Evolutionary conservation across 2,888 invertebrate species (phyloP), one percentile per base, ranked within the genome.

Genomic region (Atherix ibis): DNA sequence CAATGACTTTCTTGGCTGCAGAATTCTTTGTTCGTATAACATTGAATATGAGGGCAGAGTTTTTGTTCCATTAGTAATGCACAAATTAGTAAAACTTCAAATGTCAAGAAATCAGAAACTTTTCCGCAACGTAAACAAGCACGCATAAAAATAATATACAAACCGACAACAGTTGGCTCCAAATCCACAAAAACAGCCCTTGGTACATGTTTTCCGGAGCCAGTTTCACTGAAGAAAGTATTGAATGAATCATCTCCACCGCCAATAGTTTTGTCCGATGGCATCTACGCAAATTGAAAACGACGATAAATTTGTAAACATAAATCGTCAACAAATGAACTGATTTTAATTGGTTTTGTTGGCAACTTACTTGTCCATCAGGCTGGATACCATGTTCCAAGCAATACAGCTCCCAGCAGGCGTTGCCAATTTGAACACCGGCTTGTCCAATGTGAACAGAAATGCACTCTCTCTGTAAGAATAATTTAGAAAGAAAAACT

Each of bases 111-210:
- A n/a, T n/a, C n/a, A n/a, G n/a, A n/a, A n/a, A n/a, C n/a, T n/a
- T n/a, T n/a, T n/a, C n/a, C n/a, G 24, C 6, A 5, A 14, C 5
- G 9, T n/a, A n/a, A n/a, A n/a, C n/a, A n/a, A n/a, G n/a, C n/a
- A n/a, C n/a, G n/a, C n/a, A n/a, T 16, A 18, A 32, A 31, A 24
- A 24, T 5, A 9, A 8, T 34, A 22, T 9, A 51, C 69, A 67
- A 53, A 79, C 85, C 82, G 36, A 92, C 85, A 24, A 91, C 91
- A 44, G 89, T 89, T 37, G 91, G 91, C 56, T 92, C 91, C 48
- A 91, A 66, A 54, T 92, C 91, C 5, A 92, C 83, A 52, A 88
- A 87, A 25, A 89, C 81, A 1, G 80, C 84, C 34, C 89, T 66
- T 0, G 89, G 89, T 17, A 89, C 88, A 51, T 89, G 87, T 54